These are phyloP conservation scores for Drosophila monieri DNA, from an alignment of 2,888 invertebrate genomes.

Conservation along the genomic window DNA sequence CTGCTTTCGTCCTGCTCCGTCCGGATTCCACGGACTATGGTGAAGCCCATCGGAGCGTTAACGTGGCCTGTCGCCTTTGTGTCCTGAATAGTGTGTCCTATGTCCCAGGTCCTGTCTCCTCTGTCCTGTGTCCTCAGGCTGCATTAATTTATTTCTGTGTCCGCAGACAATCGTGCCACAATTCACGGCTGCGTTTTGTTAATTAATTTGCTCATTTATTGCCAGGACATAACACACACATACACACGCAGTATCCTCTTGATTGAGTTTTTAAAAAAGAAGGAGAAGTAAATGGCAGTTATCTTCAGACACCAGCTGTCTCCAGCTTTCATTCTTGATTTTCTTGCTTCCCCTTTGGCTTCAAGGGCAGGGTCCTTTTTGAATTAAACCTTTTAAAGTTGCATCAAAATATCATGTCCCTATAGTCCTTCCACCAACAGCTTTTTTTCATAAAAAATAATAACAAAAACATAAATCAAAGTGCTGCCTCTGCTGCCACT, in stretches of 20 bases:
- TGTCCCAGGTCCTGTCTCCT: conserved; percentile 7
- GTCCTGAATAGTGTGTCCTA: conserved; percentile 16
- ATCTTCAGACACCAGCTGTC: conserved; percentile 53
- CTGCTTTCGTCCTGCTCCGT: conserved; percentile 45
- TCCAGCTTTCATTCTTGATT: conserved; percentile 1
- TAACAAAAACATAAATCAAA: conserved; percentile 76
- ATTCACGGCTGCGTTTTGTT: conserved; percentile 69
- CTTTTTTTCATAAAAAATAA: conserved; percentile 65
- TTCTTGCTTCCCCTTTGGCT: conserved; percentile 7
- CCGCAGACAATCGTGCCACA: conserved; percentile 73
- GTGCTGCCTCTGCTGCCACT: conserved; percentile 38
- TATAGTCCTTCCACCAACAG: no score
- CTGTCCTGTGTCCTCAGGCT: conserved; percentile 36
- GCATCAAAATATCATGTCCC: neutral
- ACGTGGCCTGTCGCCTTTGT: conserved; percentile 72
- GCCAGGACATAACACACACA: conserved; percentile 9
- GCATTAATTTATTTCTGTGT: conserved; percentile 70
- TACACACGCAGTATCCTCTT: conserved; percentile 36
- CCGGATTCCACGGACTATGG: conserved; percentile 46
- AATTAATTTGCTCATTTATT: conserved; percentile 77
- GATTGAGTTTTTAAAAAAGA: conserved; percentile 63
- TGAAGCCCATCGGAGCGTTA: conserved; percentile 66
- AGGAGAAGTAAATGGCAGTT: conserved; percentile 35
- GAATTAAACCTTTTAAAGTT: neutral
- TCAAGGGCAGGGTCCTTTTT: conserved; percentile 6